Percentiles rank a stretch among this genome's conserved stretches.
Conservation (phyloP, 2,113 vertebrate genomes). For the Pica pica region DNA sequence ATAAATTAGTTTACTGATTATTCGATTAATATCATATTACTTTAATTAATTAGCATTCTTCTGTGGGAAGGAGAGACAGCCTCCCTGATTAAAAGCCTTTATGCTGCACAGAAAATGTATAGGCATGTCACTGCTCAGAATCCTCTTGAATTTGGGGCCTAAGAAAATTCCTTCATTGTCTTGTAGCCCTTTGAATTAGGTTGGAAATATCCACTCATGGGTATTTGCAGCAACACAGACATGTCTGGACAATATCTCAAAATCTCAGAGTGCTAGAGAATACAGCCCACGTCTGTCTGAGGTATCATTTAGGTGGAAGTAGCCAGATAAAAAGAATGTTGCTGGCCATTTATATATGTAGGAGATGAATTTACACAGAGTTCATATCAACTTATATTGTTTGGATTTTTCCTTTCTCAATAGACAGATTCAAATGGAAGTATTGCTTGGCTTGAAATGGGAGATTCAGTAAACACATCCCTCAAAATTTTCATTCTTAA, state of each 20-base stretch:
- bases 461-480: conserved; percentile 59
- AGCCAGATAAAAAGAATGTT: background rate
- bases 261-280: background rate
- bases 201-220: background rate
- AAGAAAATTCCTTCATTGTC: background rate
- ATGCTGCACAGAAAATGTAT: background rate
- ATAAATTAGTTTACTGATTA: background rate
- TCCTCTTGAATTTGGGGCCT: background rate
- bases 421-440: background rate
- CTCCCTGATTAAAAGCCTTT: background rate
- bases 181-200: background rate
- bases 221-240: background rate
- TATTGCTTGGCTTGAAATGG: background rate
- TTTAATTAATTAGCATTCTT: background rate
- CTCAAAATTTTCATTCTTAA: conserved; percentile 66
- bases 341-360: background rate
- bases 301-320: background rate
- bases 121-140: background rate
- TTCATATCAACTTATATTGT: background rate
- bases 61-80: background rate
- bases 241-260: background rate
- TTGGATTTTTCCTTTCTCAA: background rate
- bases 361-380: background rate
- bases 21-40: background rate
- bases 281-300: background rate